Conservation (phyloP, 2,888 invertebrate genomes). For the Portevinia maculata region DNA sequence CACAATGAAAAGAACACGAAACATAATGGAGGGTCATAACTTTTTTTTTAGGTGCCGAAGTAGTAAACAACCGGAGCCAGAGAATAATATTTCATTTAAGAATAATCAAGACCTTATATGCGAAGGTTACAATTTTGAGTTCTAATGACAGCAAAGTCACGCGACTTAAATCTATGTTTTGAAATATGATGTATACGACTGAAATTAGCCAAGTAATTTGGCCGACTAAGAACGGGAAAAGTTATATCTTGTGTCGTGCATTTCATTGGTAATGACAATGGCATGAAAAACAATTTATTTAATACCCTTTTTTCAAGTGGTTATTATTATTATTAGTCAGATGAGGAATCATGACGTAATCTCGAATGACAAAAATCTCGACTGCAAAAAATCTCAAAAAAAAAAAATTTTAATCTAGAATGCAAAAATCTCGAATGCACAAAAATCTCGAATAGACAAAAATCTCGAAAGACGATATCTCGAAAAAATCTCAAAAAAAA, state of each 20-base stretch:
- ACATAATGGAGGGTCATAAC: background rate
- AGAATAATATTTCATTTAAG: slow-evolving; percentile 17
- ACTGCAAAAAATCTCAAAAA: too few relatives aligned
- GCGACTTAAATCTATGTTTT: background rate
- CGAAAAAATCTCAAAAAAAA: too few relatives aligned
- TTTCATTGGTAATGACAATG: background rate
- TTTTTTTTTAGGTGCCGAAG: background rate
- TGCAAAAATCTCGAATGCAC: too few relatives aligned
- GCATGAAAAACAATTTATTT: too few relatives aligned
- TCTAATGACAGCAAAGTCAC: background rate
- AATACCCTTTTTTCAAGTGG: too few relatives aligned
- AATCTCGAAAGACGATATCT: too few relatives aligned
- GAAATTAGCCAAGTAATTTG: background rate
- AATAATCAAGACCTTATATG: background rate
- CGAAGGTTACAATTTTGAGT: background rate
- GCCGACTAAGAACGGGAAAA: background rate
- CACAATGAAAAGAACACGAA: slow-evolving; percentile 10
- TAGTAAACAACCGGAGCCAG: background rate
- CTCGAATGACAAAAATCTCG: too few relatives aligned
- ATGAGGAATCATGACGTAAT: too few relatives aligned
- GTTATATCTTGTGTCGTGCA: background rate
- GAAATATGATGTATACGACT: background rate
- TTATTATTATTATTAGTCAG: too few relatives aligned
- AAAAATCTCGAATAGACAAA: too few relatives aligned
- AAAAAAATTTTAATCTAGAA: too few relatives aligned